A percentile compares a stretch with the other conserved stretches of the same genome.
phyloP scores from a whole-genome alignment of 2,113 vertebrate genomes.

The Brachypodius melanocephalos region DNA sequence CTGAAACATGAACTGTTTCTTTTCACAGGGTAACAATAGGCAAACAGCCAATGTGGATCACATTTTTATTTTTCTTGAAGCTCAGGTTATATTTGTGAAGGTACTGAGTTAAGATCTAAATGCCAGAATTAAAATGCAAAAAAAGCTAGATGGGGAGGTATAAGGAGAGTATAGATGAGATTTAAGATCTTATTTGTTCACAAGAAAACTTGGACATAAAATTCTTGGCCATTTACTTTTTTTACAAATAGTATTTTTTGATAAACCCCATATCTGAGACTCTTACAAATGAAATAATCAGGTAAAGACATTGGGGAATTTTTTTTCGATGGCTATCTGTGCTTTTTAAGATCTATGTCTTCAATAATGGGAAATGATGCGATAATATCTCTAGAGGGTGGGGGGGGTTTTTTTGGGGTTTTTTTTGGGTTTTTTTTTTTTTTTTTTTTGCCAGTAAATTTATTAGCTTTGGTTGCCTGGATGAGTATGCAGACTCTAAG shows the following conservation, averaged over 20 bases:
- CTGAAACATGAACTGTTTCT: not conserved
- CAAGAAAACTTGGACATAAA: not conserved
- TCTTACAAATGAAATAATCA: not conserved
- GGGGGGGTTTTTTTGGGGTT: no score
- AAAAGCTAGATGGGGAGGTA: not conserved
- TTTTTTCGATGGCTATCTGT: not conserved
- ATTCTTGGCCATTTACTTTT: not conserved
- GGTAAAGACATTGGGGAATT: not conserved
- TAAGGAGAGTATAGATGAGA: not conserved
- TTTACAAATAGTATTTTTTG: not conserved
- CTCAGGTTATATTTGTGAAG: not conserved
- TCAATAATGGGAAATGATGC: not conserved
- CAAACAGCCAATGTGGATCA: not conserved
- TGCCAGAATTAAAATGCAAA: not conserved
- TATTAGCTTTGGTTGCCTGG: not conserved
- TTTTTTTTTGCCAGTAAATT: no score
- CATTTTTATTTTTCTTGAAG: not conserved
- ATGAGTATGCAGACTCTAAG: not conserved
- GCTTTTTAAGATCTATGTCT: not conserved
- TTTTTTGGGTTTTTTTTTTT: no score
- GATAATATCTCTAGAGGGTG: not conserved
- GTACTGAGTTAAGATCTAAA: not conserved
- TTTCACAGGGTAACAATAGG: not conserved
- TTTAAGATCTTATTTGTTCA: not conserved
- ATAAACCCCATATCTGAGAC: not conserved